Base-by-base conservation (phyloP, 92 coral and sea anemone genomes). In the Palythoa heliodiscus region DNA sequence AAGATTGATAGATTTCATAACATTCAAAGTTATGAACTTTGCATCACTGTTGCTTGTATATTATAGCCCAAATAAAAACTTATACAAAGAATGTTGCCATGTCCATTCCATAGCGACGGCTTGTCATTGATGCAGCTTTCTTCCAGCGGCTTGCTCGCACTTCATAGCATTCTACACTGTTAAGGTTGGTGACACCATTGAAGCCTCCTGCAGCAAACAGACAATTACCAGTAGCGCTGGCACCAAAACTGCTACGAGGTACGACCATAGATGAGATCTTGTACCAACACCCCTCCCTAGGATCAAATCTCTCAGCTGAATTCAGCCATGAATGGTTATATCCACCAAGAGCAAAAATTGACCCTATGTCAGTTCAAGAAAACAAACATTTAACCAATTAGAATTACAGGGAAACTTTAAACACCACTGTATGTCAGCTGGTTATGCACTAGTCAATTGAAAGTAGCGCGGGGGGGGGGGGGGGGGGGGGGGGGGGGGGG, bases 251-350 rank as follows among this genome's bases (percentile, higher is more conserved):
- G 81, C 94, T 91, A 19, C 91, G 83, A 14, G 93, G 93, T 63
- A 91, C 52, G 23, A 73, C 69, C 97, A 93, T 91, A 24, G 93
- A 57, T 17, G 84, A 76, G 25, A 69, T 55, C 61, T 35, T 38
- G 37, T 91, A 91, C 97, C 97, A 93, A 66, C 73, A 79, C 24
- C 94, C 97, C 55, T 93, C 97, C 10, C 94, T 87, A 23, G 97
- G 97, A 60, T 93, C 97, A 91, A 87, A 89, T 37, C 97, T 91
- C 70, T 93, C 97, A 14, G 83, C 69, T 43, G 97, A 57, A 16
- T 68, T 91, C 63, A 87, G 23, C 97, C 97, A 93, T 25, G 91
- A 76, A 2, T 82, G 80, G 64, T 77, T 89, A 66, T 91, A 93
- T 35, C 97, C 97, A 22, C 97, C 94, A 22, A 91, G n/a, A 11